These are phyloP conservation scores for Temnothorax longispinosus DNA, from an alignment of 1,140 invertebrate species.

Conservation along the genomic window DNA sequence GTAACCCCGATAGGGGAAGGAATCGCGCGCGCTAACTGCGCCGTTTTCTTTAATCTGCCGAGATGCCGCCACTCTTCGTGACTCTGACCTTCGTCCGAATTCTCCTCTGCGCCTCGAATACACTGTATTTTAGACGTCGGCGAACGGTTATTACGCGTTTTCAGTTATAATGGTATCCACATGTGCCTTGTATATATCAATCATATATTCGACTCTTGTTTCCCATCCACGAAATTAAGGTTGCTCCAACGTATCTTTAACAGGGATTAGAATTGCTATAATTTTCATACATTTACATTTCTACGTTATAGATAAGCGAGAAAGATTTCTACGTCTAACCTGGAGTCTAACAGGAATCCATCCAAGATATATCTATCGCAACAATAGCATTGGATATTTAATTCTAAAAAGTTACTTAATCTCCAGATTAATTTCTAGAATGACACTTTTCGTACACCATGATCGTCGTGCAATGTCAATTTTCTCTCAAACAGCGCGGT, in stretches of 20 bases:
- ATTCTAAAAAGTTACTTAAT: background rate
- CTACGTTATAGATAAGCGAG: background rate
- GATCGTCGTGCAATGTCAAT: background rate
- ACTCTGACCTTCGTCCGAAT: slow-evolving; percentile 19
- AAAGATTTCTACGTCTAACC: background rate
- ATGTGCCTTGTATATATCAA: background rate
- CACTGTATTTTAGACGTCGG: slow-evolving; percentile 15
- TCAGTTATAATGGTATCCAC: slow-evolving; percentile 19
- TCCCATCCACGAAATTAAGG: background rate
- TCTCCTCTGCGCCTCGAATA: background rate
- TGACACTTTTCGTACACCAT: background rate
- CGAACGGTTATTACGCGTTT: slow-evolving; percentile 22
- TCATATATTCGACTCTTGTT: background rate
- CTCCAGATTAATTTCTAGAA: background rate
- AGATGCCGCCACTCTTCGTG: slow-evolving; percentile 74
- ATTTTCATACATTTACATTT: slow-evolving; percentile 18
- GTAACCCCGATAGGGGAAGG: slow-evolving; percentile 81
- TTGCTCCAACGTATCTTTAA: background rate
- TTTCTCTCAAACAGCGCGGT: background rate
- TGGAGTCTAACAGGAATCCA: background rate
- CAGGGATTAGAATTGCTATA: background rate
- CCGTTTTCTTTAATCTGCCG: slow-evolving; percentile 70
- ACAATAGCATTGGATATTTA: background rate
- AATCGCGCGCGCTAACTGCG: slow-evolving; percentile 74
- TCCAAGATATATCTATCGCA: background rate